Base-by-base conservation (phyloP, 2,113 vertebrate species). In the Pachycephala philippinensis region DNA sequence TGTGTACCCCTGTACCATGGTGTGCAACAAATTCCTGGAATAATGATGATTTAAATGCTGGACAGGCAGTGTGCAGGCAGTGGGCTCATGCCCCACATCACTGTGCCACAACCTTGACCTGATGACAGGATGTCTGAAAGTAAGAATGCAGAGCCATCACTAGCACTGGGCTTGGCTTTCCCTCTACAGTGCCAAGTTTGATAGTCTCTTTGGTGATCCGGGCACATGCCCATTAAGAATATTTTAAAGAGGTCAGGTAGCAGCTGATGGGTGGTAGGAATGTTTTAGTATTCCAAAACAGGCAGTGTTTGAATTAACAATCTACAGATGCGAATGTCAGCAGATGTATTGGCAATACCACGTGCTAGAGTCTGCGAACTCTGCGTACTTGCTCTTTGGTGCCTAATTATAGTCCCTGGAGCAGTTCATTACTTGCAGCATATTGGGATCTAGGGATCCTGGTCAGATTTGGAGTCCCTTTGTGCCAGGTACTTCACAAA, bases 171-270 rank as follows among this genome's bases (percentile, higher is more conserved):
- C 80, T 89, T 96, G 94, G 87, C 84, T 93, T 93, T 87, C 77
- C 81, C 70, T 28, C 69, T 27, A 37, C 61, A 69, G 53, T 76
- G 95, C 94, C 95, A 96, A 65, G 77, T 93, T 65, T 89, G 96
- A 96, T 94, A 96, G 77, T 89, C 61, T 87, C 87, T 91, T 91
- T 84, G 81, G 95, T 57, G 65, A 94, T 69, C 37, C 87, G 85
- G 72, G 74, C 77, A 95, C 74, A 65, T 72, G 57, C 53, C 65
- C 65, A 72, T 69, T 82, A 79, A 89, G 45, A 84, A 94, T 93
- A 94, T 91, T 92, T 95, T 89, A 87, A 96, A 79, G 91, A 72
- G 52, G 83, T 87, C 69, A 84, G 86, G 89, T 71, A 93, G 77
- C 87, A 93, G 89, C 93, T 94, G 89, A 87, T 79, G 65, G 81